Percentiles rank a stretch among this genome's conserved stretches.
phyloP scores from a whole-genome alignment of 2,797 vertebrate species.

The Ispidina picta region DNA sequence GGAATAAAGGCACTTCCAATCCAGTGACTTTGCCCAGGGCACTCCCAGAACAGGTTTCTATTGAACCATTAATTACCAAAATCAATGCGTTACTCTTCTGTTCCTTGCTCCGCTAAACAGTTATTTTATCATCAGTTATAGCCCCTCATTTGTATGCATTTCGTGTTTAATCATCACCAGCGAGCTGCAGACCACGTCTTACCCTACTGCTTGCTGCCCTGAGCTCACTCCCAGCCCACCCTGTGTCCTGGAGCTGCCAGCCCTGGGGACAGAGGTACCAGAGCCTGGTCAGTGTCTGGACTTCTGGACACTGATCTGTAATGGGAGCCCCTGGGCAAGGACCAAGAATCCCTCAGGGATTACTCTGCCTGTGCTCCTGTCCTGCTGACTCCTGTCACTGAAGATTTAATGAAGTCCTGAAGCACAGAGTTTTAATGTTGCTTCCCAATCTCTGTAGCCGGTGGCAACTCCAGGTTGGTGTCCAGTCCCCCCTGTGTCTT shows the following conservation, averaged over 20 bases:
- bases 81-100: neutral
- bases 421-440: neutral
- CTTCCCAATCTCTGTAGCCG: neutral
- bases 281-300: neutral
- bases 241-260: neutral
- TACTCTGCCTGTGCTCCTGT: neutral
- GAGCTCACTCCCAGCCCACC: neutral
- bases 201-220: neutral
- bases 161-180: neutral
- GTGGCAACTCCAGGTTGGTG: neutral
- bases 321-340: neutral
- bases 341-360: neutral
- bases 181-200: neutral
- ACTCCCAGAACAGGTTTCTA: neutral
- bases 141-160: neutral
- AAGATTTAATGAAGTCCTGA: neutral
- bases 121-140: neutral
- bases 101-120: neutral
- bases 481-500: neutral
- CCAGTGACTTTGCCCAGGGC: neutral
- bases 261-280: neutral
- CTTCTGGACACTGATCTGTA: neutral
- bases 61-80: neutral
- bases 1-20: neutral
- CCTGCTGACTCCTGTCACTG: neutral